phyloP scores from a whole-genome alignment of 2,888 invertebrate species.

The Anodontia alba region DNA sequence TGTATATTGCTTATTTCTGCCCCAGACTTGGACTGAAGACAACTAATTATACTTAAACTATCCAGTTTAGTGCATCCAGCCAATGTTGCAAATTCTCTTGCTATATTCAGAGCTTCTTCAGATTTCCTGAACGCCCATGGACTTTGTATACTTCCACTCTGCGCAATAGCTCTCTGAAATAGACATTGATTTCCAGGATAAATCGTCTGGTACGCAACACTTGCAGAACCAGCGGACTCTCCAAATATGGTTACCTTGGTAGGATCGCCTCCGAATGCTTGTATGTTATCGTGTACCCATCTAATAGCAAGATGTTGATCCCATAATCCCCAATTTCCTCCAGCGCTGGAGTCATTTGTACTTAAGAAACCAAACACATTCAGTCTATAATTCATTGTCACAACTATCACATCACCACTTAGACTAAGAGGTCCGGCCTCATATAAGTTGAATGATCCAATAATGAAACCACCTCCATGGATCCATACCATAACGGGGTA shows the following conservation, averaged over 20 bases:
- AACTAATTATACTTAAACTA: not conserved
- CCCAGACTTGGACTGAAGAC: not conserved
- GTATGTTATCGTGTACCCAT: not conserved
- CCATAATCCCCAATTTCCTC: not conserved
- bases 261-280: slow-evolving; percentile 4
- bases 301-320: not conserved
- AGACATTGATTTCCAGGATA: not conserved
- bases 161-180: not conserved
- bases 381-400: not conserved
- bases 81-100: not conserved
- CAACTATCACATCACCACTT: not conserved
- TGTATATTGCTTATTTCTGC: not conserved
- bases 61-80: not conserved
- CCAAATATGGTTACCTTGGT: not conserved
- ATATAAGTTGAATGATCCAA: not conserved
- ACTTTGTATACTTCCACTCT: not conserved
- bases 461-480: not conserved
- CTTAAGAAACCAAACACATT: not conserved
- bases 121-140: not conserved
- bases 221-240: not conserved
- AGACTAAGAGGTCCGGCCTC: not conserved
- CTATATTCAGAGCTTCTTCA: not conserved
- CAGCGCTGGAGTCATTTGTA: not conserved
- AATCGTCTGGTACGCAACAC: not conserved
- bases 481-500: not conserved